These are phyloP conservation scores for Hetaerina americana DNA, from an alignment of 1,140 invertebrate species.

Conservation along the genomic window DNA sequence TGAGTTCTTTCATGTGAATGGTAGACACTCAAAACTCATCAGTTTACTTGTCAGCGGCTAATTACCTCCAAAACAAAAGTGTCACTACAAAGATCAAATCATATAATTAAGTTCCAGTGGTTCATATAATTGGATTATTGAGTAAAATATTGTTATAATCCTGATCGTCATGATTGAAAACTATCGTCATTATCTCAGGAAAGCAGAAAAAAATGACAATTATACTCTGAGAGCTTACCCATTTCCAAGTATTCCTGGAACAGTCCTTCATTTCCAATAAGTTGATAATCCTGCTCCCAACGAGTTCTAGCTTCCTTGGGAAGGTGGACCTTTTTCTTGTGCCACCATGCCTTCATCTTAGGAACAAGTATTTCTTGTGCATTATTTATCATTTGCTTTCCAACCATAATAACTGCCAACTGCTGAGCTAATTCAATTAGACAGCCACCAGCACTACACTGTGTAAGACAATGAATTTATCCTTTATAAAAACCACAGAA, in stretches of 20 bases:
- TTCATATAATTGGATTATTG: too few relatives aligned
- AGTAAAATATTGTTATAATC: too few relatives aligned
- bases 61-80: too few relatives aligned
- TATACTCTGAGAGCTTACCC: conserved; percentile 38
- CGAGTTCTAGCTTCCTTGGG: conserved; percentile 25
- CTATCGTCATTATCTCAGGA: too few relatives aligned
- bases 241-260: conserved; percentile 82
- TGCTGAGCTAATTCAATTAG: conserved; percentile 72
- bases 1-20: too few relatives aligned
- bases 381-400: conserved; percentile 70
- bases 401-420: conserved; percentile 72
- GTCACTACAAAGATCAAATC: too few relatives aligned
- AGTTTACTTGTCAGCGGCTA: too few relatives aligned
- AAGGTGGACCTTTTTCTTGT: conserved; percentile 31
- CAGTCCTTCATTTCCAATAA: conserved; percentile 52
- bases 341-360: conserved; percentile 43
- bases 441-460: conserved; percentile 70
- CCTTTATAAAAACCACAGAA: neutral
- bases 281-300: conserved; percentile 48
- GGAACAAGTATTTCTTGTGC: conserved; percentile 61
- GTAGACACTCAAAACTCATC: too few relatives aligned
- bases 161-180: too few relatives aligned
- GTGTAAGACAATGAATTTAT: conserved; percentile 20
- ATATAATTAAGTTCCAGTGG: too few relatives aligned
- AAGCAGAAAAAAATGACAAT: too few relatives aligned